Conservation (phyloP, 2,113 vertebrate species). For the Thalassarche chlororhynchos region DNA sequence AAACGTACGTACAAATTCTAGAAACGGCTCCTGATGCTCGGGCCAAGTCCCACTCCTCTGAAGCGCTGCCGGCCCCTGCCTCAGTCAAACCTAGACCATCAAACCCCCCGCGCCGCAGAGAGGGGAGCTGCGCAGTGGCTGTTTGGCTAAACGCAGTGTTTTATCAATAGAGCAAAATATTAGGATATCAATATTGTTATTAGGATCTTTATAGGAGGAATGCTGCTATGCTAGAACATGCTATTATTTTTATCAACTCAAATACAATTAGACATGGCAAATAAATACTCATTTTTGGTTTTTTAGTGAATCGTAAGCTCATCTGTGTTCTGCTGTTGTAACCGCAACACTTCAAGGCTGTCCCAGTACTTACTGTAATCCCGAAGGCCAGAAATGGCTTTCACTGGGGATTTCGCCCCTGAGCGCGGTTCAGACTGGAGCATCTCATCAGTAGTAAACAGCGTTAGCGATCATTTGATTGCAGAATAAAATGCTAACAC, state of each 20-base stretch:
- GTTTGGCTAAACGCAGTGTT: neutral
- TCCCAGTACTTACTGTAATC: neutral
- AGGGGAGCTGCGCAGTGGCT: neutral
- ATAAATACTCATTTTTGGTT: accelerated
- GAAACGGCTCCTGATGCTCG: accelerated
- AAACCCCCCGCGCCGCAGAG: neutral
- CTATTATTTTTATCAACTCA: neutral
- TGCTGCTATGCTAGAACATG: neutral
- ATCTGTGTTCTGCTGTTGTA: neutral
- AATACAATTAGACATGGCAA: accelerated
- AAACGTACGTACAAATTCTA: accelerated
- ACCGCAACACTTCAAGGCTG: neutral
- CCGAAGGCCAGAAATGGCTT: neutral
- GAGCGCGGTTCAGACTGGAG: neutral
- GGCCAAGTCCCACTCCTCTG: neutral
- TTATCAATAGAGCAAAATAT: neutral
- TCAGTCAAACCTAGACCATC: neutral
- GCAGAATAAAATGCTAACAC: neutral
- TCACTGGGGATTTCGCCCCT: too few species aligned
- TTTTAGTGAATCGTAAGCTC: neutral
- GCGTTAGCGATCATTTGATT: accelerated
- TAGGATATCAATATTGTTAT: accelerated
- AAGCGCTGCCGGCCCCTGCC: neutral
- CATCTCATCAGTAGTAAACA: neutral
- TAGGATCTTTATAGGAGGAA: neutral